Percentiles rank a stretch among this genome's conserved stretches.
Evolutionary conservation across 2,888 invertebrate species (phyloP).

Genomic region (Xanthorhoe designata): DNA sequence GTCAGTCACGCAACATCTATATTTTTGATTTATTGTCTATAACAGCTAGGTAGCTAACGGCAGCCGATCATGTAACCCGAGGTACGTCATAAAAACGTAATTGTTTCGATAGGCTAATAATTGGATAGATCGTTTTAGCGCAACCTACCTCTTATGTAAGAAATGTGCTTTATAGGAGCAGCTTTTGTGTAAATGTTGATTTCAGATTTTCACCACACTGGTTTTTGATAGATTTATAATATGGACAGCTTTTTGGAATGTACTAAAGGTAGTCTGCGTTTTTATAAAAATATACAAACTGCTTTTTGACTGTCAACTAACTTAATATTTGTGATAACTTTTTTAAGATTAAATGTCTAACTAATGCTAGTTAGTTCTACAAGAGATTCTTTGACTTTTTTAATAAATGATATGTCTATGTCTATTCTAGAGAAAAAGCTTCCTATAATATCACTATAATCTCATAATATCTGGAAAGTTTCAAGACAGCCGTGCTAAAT

Average conservation of each 20-base stretch:
- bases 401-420: too few species aligned
- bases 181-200: neutral
- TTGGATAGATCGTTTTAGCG: neutral
- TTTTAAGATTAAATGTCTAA: too few species aligned
- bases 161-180: neutral
- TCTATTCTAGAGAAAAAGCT: too few species aligned
- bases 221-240: neutral
- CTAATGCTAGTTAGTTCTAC: too few species aligned
- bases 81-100: constrained; percentile 7
- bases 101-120: constrained; percentile 1
- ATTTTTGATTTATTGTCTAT: constrained; percentile 8
- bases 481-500: neutral
- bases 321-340: too few species aligned
- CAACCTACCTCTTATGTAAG: neutral
- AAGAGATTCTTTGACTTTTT: too few species aligned
- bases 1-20: neutral
- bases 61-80: constrained; percentile 4
- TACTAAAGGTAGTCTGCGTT: too few species aligned
- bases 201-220: neutral
- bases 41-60: constrained; percentile 7
- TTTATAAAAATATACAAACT: too few species aligned
- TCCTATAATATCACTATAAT: neutral
- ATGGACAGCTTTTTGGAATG: too few species aligned
- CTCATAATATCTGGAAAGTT: neutral
- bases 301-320: neutral